Conservation (phyloP, 1,140 invertebrate genomes). For the Melanaphis sacchari region DNA sequence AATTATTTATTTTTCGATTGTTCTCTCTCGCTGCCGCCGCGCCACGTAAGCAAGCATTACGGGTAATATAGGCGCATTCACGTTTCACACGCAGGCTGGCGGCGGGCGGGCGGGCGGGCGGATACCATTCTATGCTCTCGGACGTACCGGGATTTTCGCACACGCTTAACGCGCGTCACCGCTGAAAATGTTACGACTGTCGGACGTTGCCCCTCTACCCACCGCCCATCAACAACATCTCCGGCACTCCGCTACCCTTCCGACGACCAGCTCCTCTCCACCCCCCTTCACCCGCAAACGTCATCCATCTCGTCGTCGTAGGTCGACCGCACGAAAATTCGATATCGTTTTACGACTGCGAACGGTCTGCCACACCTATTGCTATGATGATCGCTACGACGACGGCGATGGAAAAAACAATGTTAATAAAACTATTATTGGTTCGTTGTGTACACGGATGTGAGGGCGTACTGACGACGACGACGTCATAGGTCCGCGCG, state of each 20-base stretch:
- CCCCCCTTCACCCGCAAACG: no score
- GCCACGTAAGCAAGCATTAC: not conserved
- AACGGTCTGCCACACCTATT: not conserved
- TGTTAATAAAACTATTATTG: not conserved
- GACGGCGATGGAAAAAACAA: not conserved
- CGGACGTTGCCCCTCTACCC: not conserved
- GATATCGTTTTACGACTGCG: not conserved
- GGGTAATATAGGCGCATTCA: not conserved
- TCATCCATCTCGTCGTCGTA: no score
- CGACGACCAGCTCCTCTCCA: not conserved
- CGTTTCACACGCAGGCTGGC: not conserved
- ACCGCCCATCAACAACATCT: fast-evolving
- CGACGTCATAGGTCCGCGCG: not conserved
- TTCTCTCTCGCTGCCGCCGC: not conserved
- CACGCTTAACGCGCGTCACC: not conserved
- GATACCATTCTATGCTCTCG: not conserved
- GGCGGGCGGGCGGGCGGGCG: no score
- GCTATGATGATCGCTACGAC: not conserved
- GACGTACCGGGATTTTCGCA: not conserved
- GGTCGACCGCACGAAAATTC: constrained; percentile 8
- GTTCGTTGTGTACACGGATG: not conserved
- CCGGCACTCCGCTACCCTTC: not conserved
- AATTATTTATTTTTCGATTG: constrained; percentile 16
- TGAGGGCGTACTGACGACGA: not conserved
- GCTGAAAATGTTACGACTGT: not conserved